A percentile compares a stretch with the other conserved stretches of the same genome.
Evolutionary conservation across 2,888 invertebrate genomes (phyloP).

Genomic region (Aspidiotus destructor): DNA sequence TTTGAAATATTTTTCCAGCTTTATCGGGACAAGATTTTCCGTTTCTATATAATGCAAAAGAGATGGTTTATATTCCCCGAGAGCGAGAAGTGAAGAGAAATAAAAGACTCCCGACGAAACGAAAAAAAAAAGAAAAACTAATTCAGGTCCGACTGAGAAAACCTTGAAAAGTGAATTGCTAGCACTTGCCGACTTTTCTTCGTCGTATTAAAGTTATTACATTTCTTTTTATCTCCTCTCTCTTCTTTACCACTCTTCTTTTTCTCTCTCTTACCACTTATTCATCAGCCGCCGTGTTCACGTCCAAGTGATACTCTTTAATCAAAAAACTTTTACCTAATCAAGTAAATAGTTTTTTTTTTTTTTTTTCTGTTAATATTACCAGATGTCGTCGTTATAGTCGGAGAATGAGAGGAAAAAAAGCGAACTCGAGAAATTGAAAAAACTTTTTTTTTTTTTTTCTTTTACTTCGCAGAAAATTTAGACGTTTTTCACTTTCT

Average conservation of each 20-base stretch:
- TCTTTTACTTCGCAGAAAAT: constrained; percentile 18
- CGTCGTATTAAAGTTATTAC: constrained; percentile 28
- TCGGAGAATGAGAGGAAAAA: constrained; percentile 20
- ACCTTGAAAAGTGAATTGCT: constrained; percentile 29
- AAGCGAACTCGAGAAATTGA: constrained; percentile 18
- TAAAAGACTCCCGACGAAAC: constrained; percentile 13
- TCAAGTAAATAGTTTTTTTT: constrained; percentile 29
- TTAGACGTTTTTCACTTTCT: constrained; percentile 21
- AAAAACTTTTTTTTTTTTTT: constrained; percentile 14
- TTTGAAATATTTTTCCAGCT: constrained; percentile 4
- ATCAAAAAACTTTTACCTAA: constrained; percentile 30
- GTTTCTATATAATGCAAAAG: neutral
- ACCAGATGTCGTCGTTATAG: constrained; percentile 29
- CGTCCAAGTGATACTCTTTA: constrained; percentile 30
- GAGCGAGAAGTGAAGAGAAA: constrained; percentile 2
- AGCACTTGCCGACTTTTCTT: constrained; percentile 29
- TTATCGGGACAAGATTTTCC: neutral
- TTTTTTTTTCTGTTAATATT: constrained; percentile 14
- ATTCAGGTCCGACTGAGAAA: constrained; percentile 28
- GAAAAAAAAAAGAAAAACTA: constrained; percentile 20
- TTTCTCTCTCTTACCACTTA: constrained; percentile 12
- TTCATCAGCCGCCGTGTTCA: constrained; percentile 25
- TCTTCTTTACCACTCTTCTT: neutral
- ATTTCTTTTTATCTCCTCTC: constrained; percentile 29
- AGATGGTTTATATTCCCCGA: neutral